Evolutionary conservation across 2,113 vertebrate species (phyloP).

Genomic region (Ibidorhyncha struthersii): DNA sequence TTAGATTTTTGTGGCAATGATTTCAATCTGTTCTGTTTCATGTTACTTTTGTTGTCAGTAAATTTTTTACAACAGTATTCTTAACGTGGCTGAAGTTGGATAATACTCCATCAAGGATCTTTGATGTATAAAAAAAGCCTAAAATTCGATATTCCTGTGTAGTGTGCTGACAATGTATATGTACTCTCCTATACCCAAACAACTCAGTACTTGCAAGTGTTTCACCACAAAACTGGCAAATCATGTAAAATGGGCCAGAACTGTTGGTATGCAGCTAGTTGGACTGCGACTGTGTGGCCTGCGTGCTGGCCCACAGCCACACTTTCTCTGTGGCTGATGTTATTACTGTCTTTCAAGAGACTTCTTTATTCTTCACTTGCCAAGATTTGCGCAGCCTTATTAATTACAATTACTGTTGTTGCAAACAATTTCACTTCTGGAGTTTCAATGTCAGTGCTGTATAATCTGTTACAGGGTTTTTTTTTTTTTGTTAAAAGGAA

Average conservation of each 20-base stretch:
- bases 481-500: background rate
- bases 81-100: background rate
- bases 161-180: background rate
- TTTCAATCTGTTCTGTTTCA: background rate
- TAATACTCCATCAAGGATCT: background rate
- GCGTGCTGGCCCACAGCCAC: background rate
- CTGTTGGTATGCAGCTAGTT: background rate
- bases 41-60: background rate
- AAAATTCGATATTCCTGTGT: background rate
- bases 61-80: background rate
- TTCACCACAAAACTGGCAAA: background rate
- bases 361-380: background rate
- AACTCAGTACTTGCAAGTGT: background rate
- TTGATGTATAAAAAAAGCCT: background rate
- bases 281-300: background rate
- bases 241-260: background rate
- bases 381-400: background rate
- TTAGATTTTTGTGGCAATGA: background rate
- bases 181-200: background rate
- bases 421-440: background rate
- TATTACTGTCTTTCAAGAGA: background rate
- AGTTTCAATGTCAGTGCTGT: background rate
- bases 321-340: background rate
- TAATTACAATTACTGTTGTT: background rate
- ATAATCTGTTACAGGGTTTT: accelerated